These are phyloP conservation scores for Polyodon spathula DNA, from an alignment of 2,113 vertebrate genomes.

Conservation along the genomic window DNA sequence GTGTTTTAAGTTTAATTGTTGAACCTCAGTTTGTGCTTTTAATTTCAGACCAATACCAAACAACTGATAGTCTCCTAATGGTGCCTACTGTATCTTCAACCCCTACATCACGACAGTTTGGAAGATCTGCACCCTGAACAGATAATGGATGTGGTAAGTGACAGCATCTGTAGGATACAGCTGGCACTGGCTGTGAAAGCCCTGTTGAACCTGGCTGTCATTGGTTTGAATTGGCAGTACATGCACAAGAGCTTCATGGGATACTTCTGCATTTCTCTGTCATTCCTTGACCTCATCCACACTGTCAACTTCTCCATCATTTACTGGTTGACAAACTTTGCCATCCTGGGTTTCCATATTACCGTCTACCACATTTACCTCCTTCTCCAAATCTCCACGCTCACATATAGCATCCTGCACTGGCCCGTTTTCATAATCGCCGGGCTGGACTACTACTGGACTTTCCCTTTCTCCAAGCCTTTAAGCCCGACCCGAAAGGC, in stretches of 20 bases:
- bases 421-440: slow-evolving; percentile 52
- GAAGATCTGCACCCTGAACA: not conserved
- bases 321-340: slow-evolving; percentile 43
- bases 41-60: too few relatives aligned
- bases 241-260: slow-evolving; percentile 54
- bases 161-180: slow-evolving; percentile 37
- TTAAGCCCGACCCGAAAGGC: slow-evolving; percentile 23
- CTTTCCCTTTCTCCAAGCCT: slow-evolving; percentile 18
- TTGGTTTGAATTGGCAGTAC: slow-evolving; percentile 43
- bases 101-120: not conserved
- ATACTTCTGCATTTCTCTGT: slow-evolving; percentile 63
- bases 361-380: slow-evolving; percentile 69
- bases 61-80: too few relatives aligned
- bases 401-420: slow-evolving; percentile 49
- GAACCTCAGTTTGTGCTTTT: too few relatives aligned
- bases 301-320: slow-evolving; percentile 43
- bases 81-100: too few relatives aligned
- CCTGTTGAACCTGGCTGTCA: slow-evolving; percentile 52
- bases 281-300: slow-evolving; percentile 50
- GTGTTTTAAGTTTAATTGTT: too few relatives aligned
- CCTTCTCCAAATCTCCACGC: slow-evolving; percentile 59
- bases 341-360: slow-evolving; percentile 49
- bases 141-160: slow-evolving; percentile 20
- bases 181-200: slow-evolving; percentile 60
- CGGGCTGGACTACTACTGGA: slow-evolving; percentile 55